A percentile compares a stretch with the other conserved stretches of the same genome.
Conservation (phyloP, 1,140 invertebrate genomes). For the Camponotus pennsylvanicus region DNA sequence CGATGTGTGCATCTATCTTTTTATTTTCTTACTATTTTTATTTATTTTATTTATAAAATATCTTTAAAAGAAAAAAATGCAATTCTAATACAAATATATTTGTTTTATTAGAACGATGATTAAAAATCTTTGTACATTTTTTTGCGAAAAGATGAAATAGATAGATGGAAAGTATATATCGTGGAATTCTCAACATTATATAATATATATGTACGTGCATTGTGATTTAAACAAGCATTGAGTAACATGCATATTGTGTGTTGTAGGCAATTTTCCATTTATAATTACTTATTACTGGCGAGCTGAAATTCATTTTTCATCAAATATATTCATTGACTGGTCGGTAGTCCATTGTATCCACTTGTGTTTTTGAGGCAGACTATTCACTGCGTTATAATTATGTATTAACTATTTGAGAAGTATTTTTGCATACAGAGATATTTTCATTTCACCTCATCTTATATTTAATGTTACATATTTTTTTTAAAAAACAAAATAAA, state of each 20-base stretch:
- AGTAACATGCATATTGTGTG: neutral
- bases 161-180: constrained; percentile 1
- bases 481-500: neutral
- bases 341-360: neutral
- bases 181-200: constrained; percentile 20
- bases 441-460: neutral
- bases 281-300: constrained; percentile 17
- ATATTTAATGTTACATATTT: neutral
- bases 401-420: neutral
- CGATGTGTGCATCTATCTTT: too few species aligned
- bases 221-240: neutral
- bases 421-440: neutral
- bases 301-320: neutral
- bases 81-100: neutral
- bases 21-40: neutral
- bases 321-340: neutral
- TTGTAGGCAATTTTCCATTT: constrained; percentile 10
- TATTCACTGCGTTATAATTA: neutral
- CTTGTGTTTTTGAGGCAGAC: neutral
- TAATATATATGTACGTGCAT: neutral
- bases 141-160: constrained; percentile 20
- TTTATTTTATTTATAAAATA: neutral
- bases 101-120: constrained; percentile 27
- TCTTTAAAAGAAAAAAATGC: neutral
- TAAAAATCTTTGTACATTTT: neutral